These are phyloP conservation scores for Trigoniulus corallinus DNA, from an alignment of 1,140 invertebrate species.

Conservation along the genomic window DNA sequence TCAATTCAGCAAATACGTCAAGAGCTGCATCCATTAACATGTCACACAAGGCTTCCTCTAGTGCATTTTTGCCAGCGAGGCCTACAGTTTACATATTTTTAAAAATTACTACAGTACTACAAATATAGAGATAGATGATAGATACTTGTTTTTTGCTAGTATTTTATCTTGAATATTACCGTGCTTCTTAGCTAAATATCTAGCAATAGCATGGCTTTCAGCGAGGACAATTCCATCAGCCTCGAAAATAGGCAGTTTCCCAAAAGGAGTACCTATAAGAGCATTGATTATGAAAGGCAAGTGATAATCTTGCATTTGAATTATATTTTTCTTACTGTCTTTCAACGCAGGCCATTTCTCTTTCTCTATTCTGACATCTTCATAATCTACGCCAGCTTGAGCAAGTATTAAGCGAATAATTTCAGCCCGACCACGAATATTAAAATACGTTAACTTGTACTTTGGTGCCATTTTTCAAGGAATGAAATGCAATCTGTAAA, in stretches of 20 bases:
- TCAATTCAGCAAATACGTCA: neutral
- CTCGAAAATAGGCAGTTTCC: slow-evolving; percentile 11
- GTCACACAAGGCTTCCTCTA: neutral
- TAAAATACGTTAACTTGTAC: neutral
- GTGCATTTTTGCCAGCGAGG: slow-evolving; percentile 1
- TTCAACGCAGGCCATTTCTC: slow-evolving; percentile 34
- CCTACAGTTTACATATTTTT: neutral
- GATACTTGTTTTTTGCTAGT: neutral
- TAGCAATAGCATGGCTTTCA: slow-evolving; percentile 9
- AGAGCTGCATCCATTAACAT: neutral
- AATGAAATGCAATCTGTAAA: no score
- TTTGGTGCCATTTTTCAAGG: neutral
- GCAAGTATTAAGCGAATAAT: neutral
- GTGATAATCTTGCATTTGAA: neutral
- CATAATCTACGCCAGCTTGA: slow-evolving; percentile 38
- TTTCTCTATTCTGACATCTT: slow-evolving; percentile 41
- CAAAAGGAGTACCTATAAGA: slow-evolving; percentile 10
- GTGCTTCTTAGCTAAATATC: slow-evolving; percentile 8
- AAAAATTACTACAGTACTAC: no score
- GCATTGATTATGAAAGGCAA: neutral
- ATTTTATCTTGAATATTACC: neutral
- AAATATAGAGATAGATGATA: neutral
- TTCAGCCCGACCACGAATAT: neutral
- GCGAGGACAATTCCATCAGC: slow-evolving; percentile 8
- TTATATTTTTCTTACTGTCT: slow-evolving; percentile 25